Conservation (phyloP, 2,888 invertebrate genomes). For the Trimorus sp. region DNA sequence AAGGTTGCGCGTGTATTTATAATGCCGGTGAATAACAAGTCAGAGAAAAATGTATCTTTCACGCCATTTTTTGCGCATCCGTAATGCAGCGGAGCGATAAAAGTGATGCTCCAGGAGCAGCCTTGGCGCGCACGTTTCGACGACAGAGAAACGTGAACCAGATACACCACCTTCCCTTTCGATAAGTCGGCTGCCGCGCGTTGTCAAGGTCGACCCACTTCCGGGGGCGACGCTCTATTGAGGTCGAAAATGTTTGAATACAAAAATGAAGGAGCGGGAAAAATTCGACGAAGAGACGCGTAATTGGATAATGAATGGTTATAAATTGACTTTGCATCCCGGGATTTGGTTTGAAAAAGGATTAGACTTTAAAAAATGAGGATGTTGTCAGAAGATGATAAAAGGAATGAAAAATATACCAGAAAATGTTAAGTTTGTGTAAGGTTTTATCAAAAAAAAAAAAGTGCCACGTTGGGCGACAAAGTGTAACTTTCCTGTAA, state of each 20-base stretch:
- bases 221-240: slow-evolving; percentile 68
- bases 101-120: slow-evolving; percentile 47
- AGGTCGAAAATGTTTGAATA: slow-evolving; percentile 47
- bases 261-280: no score
- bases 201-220: slow-evolving; percentile 68
- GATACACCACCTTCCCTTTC: slow-evolving; percentile 57
- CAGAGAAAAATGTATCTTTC: slow-evolving; percentile 43
- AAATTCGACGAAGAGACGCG: no score
- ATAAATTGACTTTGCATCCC: no score
- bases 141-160: slow-evolving; percentile 49
- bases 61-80: slow-evolving; percentile 48
- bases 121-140: slow-evolving; percentile 55
- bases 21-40: slow-evolving; percentile 46
- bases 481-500: no score
- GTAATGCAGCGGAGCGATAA: slow-evolving; percentile 50
- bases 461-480: no score
- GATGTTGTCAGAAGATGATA: no score
- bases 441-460: no score
- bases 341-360: no score
- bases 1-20: slow-evolving; percentile 55
- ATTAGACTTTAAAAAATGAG: no score
- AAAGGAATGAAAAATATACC: no score
- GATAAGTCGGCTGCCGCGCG: slow-evolving; percentile 26
- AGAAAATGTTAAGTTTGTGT: no score
- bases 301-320: no score